Conservation (phyloP, 2,797 vertebrate genomes). For the Kryptopterus vitreolus region DNA sequence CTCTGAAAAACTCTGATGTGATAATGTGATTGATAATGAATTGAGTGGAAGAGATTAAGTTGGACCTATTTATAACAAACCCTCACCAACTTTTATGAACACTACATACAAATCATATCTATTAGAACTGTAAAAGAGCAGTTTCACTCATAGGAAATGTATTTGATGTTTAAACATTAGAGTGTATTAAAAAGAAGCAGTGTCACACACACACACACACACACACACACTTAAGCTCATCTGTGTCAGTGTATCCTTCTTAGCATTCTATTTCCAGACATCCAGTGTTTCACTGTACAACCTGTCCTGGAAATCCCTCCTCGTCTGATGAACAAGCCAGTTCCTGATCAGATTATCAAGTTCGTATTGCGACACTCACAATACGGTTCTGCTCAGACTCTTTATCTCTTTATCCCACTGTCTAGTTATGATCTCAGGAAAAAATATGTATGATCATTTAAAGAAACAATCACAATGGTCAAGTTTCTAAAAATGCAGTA, state of each 20-base stretch:
- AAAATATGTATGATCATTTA: neutral
- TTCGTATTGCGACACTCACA: conserved; percentile 61
- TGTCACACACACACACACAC: neutral
- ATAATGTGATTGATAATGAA: neutral
- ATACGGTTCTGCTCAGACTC: neutral
- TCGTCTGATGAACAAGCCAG: conserved; percentile 91
- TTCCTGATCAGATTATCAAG: conserved; percentile 98
- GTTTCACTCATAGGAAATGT: neutral
- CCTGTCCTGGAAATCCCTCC: conserved; percentile 93
- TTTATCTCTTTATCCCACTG: neutral
- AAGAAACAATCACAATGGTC: neutral
- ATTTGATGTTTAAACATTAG: neutral
- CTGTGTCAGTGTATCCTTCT: conserved; percentile 34
- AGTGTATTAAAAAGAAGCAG: neutral
- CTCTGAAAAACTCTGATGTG: neutral
- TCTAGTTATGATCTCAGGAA: neutral
- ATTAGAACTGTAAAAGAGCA: neutral
- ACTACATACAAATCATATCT: neutral
- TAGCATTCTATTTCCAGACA: conserved; percentile 73
- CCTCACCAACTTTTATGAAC: neutral
- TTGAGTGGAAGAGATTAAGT: no score
- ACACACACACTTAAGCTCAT: conserved; percentile 47
- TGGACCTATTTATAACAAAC: neutral
- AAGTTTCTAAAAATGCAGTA: neutral
- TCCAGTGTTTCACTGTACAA: conserved; percentile 96